Base-by-base conservation (phyloP, 2,888 invertebrate genomes). In the Caenorhabditis virilis region DNA sequence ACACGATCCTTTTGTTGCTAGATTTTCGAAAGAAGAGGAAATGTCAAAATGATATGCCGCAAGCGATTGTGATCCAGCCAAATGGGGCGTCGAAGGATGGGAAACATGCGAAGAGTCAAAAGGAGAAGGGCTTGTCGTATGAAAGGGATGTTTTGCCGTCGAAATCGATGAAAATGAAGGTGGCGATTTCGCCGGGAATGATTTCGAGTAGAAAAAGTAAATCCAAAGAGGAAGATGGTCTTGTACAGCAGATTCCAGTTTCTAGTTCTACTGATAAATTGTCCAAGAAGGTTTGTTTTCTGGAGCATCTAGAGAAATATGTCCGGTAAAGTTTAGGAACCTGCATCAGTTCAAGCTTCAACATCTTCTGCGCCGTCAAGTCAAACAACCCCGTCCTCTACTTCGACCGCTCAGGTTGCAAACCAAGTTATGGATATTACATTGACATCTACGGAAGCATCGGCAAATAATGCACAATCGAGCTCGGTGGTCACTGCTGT, bases 141-240 rank as follows among this genome's bases (percentile, higher is more conserved):
- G 63, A 63, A 25, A 57, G 54, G 30, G 63, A 63, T 25, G 53
- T 58, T 20, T 26, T 63, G 16, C 63, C 63, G n/a, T 58, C 63
- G 4, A 57, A 57, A 42, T 58, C 57, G 0, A 58, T 63, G 57
- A 57, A 58, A 39, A 53, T 58, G 54, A 57, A 58, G 23, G 49
- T 63, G 11, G 16, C 53, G 1, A 63, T 58, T n/a, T 45, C 50
- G 15, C 53, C 57, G 6, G 47, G 35, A 18, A 11, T 15, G 15
- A n/a, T 16, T 18, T 25, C 47, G 15, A 47, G n/a, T 30, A 20
- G 30, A 18, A 26, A 30, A 4, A 45, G 18, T 16, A 27, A n/a
- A n/a, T n/a, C n/a, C n/a, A n/a, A n/a, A n/a, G n/a, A n/a, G 16
- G 38, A 38, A 18, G 20, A 38, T 18, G 38, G n/a, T n/a, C n/a